Percentiles rank a stretch among this genome's conserved stretches.
Evolutionary conservation across 2,888 invertebrate genomes (phyloP).

Genomic region (Melanophora roralis): DNA sequence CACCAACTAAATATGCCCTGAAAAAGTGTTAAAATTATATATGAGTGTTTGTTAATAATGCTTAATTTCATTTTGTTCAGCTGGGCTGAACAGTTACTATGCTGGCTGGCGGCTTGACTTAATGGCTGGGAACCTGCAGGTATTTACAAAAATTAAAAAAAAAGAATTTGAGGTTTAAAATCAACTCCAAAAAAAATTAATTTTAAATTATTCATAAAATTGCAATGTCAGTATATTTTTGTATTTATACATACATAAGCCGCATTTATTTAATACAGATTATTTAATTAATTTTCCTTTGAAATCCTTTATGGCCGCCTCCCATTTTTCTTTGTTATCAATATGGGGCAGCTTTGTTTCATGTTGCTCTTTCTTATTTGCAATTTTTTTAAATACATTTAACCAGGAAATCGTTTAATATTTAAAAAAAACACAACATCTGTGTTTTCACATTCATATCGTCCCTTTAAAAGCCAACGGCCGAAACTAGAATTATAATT

Average conservation of each 20-base stretch:
- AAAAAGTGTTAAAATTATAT: conserved; percentile 60
- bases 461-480: too few relatives aligned
- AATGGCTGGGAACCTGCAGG: conserved; percentile 55
- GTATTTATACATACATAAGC: too few relatives aligned
- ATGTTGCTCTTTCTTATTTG: neutral
- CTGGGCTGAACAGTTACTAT: neutral
- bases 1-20: conserved; percentile 37
- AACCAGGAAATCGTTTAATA: conserved; percentile 44
- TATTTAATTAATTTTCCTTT: conserved; percentile 36
- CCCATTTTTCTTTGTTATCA: conserved; percentile 34
- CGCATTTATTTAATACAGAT: neutral
- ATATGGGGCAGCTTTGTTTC: neutral
- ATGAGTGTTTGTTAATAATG: conserved; percentile 27
- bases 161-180: too few relatives aligned
- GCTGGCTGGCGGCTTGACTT: conserved; percentile 22
- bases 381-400: neutral
- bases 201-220: conserved; percentile 41
- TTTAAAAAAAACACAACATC: conserved; percentile 1
- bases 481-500: too few relatives aligned
- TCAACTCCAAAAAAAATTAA: neutral
- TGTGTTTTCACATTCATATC: too few relatives aligned
- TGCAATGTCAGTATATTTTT: neutral
- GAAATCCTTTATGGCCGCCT: conserved; percentile 48
- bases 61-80: conserved; percentile 24
- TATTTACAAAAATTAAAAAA: conserved; percentile 20